Evolutionary conservation across 2,113 vertebrate genomes (phyloP), one percentile per base, ranked within the genome.

Genomic region (Empidonax traillii): DNA sequence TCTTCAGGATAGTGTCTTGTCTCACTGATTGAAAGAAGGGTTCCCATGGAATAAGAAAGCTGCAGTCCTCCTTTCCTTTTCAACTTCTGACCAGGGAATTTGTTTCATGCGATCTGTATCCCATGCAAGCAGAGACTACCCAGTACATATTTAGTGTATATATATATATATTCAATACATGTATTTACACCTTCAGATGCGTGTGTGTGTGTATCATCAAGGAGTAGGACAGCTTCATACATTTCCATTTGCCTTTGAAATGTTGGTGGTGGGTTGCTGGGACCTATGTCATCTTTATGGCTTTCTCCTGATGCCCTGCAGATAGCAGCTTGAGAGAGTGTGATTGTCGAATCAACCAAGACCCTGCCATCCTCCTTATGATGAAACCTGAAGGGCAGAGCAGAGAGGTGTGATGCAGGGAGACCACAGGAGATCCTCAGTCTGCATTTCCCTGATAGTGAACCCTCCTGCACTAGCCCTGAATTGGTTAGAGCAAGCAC

Each of bases 311-410:
- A 44, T 35, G 12, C 30, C 24, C 16, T 79, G 58, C 66, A 87
- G 14, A 14, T 4, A 86, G n/a, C 37, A 41, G 14, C 5, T 2
- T 33, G 37, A 88, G 49, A 31, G 17, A 85, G 17, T 24, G 21
- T 11, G 35, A 37, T 62, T 79, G 10, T 6, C 1, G 22, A 15
- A 33, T 53, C 9, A 1, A 16, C 37, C 44, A 61, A 44, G 55
- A 18, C 28, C 55, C 35, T 69, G 58, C 62, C 8, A 1, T 75
- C 33, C n/a, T 47, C 24, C 23, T 9, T 0, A 0, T 65, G 67
- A 22, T 1, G 0, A 81, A 53, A 51, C 8, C 28, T 39, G n/a
- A 27, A 30, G 25, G 56, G 30, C 43, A 78, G 47, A 67, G 35
- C 9, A 13, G 41, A 3, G 4, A 52, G 55, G 4, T 55, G 35